A percentile compares a stretch with the other conserved stretches of the same genome.
phyloP scores from a whole-genome alignment of 1,140 invertebrate species.

The Eriocheir sinensis region DNA sequence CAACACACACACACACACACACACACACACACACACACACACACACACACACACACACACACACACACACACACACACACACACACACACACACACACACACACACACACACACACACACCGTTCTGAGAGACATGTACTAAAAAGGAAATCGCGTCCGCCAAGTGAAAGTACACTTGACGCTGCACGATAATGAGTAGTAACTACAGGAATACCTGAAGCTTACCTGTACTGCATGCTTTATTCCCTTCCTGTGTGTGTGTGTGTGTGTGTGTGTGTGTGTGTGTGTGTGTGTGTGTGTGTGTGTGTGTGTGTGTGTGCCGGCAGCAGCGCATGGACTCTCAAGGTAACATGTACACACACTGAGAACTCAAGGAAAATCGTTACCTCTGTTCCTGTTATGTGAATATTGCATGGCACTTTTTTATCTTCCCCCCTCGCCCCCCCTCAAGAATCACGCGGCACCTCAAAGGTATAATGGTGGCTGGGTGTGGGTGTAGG shows the following conservation, averaged over 20 bases:
- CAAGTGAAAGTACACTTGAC: too few species aligned
- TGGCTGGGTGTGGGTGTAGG: neutral
- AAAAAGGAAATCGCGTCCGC: neutral
- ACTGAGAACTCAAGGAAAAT: constrained; percentile 3
- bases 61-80: neutral
- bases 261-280: constrained; percentile 30
- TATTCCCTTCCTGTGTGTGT: neutral
- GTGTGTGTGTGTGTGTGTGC: constrained; percentile 19
- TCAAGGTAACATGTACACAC: constrained; percentile 29
- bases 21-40: neutral
- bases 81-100: neutral
- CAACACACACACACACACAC: neutral
- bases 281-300: constrained; percentile 28
- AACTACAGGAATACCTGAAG: neutral
- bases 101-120: constrained; percentile 42
- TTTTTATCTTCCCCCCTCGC: neutral
- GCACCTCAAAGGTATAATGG: neutral
- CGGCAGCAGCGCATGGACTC: neutral
- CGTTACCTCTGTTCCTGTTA: constrained; percentile 5
- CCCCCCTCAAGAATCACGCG: neutral
- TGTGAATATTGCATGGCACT: constrained; percentile 15
- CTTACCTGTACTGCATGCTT: neutral
- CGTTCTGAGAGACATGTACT: neutral
- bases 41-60: too few species aligned
- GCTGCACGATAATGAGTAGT: too few species aligned